Conservation (phyloP, 2,888 invertebrate genomes). For the Drosophila aldrichi region DNA sequence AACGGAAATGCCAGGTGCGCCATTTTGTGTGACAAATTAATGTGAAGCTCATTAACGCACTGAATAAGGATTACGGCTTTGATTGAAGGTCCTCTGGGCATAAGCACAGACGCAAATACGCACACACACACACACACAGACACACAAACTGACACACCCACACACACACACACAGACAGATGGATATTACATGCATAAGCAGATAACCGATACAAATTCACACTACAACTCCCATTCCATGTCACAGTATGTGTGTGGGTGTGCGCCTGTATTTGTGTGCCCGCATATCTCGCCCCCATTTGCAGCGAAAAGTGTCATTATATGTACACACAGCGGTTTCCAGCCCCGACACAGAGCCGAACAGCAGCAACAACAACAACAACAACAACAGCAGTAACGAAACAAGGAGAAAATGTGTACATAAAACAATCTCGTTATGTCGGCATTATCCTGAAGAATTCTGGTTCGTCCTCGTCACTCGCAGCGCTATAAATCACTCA, state of each 20-base stretch:
- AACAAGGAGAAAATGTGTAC: slow-evolving; percentile 76
- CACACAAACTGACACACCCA: slow-evolving; percentile 4
- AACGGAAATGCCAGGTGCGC: slow-evolving; percentile 68
- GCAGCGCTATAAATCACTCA: slow-evolving; percentile 84
- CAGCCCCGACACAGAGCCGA: slow-evolving; percentile 41
- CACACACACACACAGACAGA: slow-evolving; percentile 17
- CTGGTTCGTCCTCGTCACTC: slow-evolving; percentile 84
- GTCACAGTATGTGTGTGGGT: slow-evolving; percentile 7
- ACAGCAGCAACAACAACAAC: slow-evolving; percentile 32
- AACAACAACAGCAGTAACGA: slow-evolving; percentile 33
- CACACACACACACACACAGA: slow-evolving; percentile 24
- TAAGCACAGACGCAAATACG: slow-evolving; percentile 47
- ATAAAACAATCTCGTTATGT: slow-evolving; percentile 84
- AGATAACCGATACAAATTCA: slow-evolving; percentile 59
- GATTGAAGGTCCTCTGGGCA: slow-evolving; percentile 79
- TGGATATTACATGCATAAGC: slow-evolving; percentile 48
- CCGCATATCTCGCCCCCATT: slow-evolving; percentile 67
- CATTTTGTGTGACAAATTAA: slow-evolving; percentile 74
- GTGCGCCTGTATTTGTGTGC: slow-evolving; percentile 23
- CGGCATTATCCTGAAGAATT: slow-evolving; percentile 84
- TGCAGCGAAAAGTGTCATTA: slow-evolving; percentile 74
- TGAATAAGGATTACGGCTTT: slow-evolving; percentile 81
- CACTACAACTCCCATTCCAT: slow-evolving; percentile 30
- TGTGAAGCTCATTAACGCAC: slow-evolving; percentile 79
- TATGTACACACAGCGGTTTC: slow-evolving; percentile 49